These are phyloP conservation scores for Microdon myrmicae DNA, from an alignment of 2,888 invertebrate species.

Conservation along the genomic window DNA sequence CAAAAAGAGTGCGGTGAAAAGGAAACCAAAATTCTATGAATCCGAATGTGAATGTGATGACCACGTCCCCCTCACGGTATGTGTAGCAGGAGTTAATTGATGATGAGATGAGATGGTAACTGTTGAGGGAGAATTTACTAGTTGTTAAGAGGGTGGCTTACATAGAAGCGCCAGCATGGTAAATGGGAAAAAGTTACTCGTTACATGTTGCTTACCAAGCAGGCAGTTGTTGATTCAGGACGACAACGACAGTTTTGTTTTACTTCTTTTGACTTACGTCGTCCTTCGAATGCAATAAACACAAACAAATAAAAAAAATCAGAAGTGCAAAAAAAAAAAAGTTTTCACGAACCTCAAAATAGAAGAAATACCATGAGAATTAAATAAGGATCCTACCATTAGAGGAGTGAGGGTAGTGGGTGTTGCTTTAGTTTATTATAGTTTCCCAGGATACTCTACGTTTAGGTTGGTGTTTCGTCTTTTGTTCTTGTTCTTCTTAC, in stretches of 20 bases:
- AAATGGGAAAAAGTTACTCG: slow-evolving; percentile 21
- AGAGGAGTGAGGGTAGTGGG: slow-evolving; percentile 16
- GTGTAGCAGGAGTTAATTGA: too few relatives aligned
- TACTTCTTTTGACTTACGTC: slow-evolving; percentile 11
- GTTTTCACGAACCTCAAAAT: too few relatives aligned
- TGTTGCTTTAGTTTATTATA: slow-evolving; percentile 13
- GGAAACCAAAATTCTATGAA: too few relatives aligned
- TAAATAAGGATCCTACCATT: too few relatives aligned
- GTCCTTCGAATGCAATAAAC: slow-evolving; percentile 29
- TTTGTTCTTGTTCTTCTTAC: slow-evolving; percentile 20
- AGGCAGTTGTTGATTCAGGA: slow-evolving; percentile 44
- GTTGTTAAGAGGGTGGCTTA: too few relatives aligned
- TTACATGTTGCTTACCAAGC: slow-evolving; percentile 50
- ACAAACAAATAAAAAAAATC: neutral
- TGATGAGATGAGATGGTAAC: slow-evolving; percentile 6
- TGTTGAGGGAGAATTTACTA: slow-evolving; percentile 7
- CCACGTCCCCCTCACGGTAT: too few relatives aligned
- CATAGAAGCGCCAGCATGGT: too few relatives aligned
- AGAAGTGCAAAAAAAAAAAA: neutral
- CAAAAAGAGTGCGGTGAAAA: too few relatives aligned
- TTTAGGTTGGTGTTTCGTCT: too few relatives aligned
- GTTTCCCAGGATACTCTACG: too few relatives aligned
- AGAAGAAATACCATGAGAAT: too few relatives aligned
- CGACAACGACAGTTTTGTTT: slow-evolving; percentile 11
- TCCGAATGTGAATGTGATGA: too few relatives aligned